Evolutionary conservation across 2,113 vertebrate genomes (phyloP), one percentile per base, ranked within the genome.

Genomic region (Stegastes partitus): DNA sequence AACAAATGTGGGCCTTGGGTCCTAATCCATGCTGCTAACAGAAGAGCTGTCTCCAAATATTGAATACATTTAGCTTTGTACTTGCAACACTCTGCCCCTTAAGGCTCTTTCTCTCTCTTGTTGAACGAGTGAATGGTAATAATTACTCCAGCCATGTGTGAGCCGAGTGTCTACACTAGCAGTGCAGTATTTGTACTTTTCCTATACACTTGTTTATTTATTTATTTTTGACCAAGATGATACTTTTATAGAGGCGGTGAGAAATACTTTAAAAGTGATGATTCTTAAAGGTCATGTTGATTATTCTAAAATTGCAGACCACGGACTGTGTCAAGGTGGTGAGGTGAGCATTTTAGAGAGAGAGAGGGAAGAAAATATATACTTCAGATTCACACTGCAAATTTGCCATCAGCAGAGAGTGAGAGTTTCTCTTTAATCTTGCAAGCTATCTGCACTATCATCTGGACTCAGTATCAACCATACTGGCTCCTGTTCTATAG

Each of bases 11-110:
- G 47, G 75, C 81, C 76, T 47, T 45, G 59, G 70, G 79, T 81
- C 62, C 49, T 61, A 42, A 69, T 80, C 73, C 70, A 69, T 23
- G 10, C 67, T 70, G 81, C 62, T 69, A 81, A 86, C 65, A 86
- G 42, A 79, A 44, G 57, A 79, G 74, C 73, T 74, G 80, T 78
- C 83, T 86, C 54, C 79, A 83, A 86, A 88, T 79, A 81, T 83
- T 83, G 68, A 86, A 84, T 87, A 68, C 72, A 68, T 79, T 86
- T 59, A 73, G 77, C 79, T 81, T 70, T 85, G 68, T 69, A 58
- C 84, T 85, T 21, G 49, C n/a, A 77, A 55, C 66, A 79, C 67
- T 57, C 58, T 65, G 57, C 31, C 67, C 79, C 74, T 79, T 2
- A 47, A 87, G 85, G 80, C 82, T 50, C 26, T 54, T 51, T 67